A percentile compares a stretch with the other conserved stretches of the same genome.
These are phyloP conservation scores for Cavia porcellus DNA, from an alignment of 2,113 vertebrate genomes.

Conservation along the genomic window DNA sequence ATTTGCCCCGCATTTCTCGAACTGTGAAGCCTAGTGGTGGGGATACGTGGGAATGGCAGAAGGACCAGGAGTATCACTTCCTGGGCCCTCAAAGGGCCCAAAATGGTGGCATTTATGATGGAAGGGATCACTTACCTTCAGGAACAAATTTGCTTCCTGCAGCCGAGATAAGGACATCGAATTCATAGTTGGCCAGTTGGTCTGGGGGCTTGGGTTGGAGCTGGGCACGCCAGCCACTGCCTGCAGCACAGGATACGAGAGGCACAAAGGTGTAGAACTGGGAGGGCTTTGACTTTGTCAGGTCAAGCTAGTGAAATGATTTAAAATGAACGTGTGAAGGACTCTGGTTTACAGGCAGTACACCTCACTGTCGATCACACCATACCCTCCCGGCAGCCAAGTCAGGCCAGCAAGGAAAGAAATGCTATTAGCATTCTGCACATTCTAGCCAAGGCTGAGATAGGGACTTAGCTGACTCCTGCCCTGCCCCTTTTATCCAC, in stretches of 20 bases:
- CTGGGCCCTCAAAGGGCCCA: background rate
- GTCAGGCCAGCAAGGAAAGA: background rate
- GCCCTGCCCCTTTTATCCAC: background rate
- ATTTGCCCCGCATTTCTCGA: slow-evolving; percentile 94
- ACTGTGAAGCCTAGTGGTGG: slow-evolving; percentile 92
- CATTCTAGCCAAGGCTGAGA: background rate
- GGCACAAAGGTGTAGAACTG: background rate
- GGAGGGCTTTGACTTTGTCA: background rate
- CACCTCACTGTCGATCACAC: background rate
- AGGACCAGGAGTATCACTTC: background rate
- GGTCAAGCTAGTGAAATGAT: slow-evolving; percentile 28
- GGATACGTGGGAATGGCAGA: background rate
- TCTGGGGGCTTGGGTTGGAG: slow-evolving; percentile 90
- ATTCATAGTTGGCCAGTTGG: slow-evolving; percentile 89
- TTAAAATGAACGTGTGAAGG: background rate
- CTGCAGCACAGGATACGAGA: slow-evolving; percentile 74
- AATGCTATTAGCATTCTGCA: background rate
- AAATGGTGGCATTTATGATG: background rate
- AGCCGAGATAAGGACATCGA: slow-evolving; percentile 95
- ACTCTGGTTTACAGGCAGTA: slow-evolving; percentile 14
- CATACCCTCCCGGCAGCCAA: background rate
- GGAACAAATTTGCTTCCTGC: slow-evolving; percentile 95
- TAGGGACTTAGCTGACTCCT: background rate
- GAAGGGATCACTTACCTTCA: slow-evolving; percentile 90
- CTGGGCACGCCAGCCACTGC: slow-evolving; percentile 91